Conservation (phyloP, 2,888 invertebrate species). For the Argyresthia goedartella region DNA sequence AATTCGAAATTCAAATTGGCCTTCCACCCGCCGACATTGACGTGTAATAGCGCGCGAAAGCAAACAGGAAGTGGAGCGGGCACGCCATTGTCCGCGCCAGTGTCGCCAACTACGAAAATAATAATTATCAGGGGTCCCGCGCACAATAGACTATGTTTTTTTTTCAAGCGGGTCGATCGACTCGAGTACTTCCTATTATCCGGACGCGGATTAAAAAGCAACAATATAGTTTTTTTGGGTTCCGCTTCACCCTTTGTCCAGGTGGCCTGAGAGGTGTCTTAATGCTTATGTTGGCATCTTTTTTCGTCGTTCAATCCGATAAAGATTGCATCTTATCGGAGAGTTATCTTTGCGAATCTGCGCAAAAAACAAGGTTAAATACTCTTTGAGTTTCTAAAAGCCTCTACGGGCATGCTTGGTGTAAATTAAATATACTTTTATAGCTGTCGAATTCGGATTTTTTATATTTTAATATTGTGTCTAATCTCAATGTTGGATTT, state of each 20-base stretch:
- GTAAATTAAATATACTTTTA: too few species aligned
- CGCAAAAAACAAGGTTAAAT: slow-evolving; percentile 4
- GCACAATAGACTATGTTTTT: slow-evolving; percentile 45
- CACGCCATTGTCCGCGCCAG: slow-evolving; percentile 52
- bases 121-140: slow-evolving; percentile 65
- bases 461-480: too few species aligned
- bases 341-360: slow-evolving; percentile 4
- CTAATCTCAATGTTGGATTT: too few species aligned
- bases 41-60: slow-evolving; percentile 70
- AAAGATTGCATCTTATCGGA: slow-evolving; percentile 24
- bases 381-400: slow-evolving; percentile 2
- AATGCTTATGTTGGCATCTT: slow-evolving; percentile 50
- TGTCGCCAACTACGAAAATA: slow-evolving; percentile 70
- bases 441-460: too few species aligned
- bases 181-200: slow-evolving; percentile 66
- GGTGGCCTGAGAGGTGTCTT: slow-evolving; percentile 51
- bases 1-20: slow-evolving; percentile 64
- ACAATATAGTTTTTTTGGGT: slow-evolving; percentile 41
- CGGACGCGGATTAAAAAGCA: slow-evolving; percentile 53
- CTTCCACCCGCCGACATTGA: slow-evolving; percentile 56
- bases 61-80: slow-evolving; percentile 65
- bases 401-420: neutral
- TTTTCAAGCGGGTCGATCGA: slow-evolving; percentile 60
- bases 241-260: slow-evolving; percentile 43
- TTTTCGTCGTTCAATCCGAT: slow-evolving; percentile 41